Conservation (phyloP, 1,140 invertebrate genomes). For the Magallana ariakensis region DNA sequence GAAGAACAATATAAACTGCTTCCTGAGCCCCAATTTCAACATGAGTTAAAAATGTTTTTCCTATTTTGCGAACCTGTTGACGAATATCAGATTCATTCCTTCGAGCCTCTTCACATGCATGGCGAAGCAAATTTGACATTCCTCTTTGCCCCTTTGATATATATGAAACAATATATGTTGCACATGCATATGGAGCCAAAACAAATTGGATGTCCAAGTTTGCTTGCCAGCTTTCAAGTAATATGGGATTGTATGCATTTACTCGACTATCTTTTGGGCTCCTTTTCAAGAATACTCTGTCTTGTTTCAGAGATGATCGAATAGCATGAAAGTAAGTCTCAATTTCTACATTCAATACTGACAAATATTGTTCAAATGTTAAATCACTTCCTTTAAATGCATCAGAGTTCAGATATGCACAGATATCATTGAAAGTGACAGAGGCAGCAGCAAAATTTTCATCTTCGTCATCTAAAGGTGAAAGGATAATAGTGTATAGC, state of each 20-base stretch:
- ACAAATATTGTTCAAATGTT: constrained; percentile 25
- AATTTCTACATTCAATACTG: background rate
- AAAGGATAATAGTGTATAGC: background rate
- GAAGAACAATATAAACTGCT: constrained; percentile 53
- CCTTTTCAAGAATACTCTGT: constrained; percentile 40
- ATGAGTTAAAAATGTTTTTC: constrained; percentile 36
- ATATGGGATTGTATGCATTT: constrained; percentile 37
- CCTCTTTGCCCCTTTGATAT: constrained; percentile 63
- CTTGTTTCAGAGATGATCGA: background rate
- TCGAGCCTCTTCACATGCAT: constrained; percentile 58
- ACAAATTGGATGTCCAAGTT: constrained; percentile 55
- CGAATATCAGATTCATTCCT: constrained; percentile 57
- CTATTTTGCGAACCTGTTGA: constrained; percentile 60
- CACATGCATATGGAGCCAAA: constrained; percentile 57
- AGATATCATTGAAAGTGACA: too few species aligned
- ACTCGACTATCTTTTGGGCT: constrained; percentile 36
- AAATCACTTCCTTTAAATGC: background rate
- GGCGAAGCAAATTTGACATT: constrained; percentile 55
- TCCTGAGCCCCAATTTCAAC: constrained; percentile 50
- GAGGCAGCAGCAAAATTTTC: background rate
- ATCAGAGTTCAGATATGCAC: background rate
- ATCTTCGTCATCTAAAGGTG: background rate
- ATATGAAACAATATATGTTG: constrained; percentile 59
- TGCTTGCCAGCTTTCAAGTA: constrained; percentile 48
- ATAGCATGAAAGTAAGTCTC: constrained; percentile 40